Evolutionary conservation across 2,888 invertebrate genomes (phyloP).

Genomic region (Mesorhabditis belari): DNA sequence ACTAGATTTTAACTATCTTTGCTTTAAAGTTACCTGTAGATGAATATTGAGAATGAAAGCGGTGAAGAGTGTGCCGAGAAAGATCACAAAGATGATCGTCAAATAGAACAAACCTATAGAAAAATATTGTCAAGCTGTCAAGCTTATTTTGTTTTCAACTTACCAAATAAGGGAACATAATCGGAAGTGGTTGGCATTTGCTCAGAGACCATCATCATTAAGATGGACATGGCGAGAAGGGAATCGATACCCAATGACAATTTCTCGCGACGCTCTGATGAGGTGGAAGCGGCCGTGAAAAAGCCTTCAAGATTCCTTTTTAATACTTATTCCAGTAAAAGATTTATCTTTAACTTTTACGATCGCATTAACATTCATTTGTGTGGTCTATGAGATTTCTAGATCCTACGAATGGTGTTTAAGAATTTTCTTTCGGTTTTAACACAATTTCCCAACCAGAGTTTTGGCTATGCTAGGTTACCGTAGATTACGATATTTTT

Average conservation of each 20-base stretch:
- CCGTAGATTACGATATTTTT: too few relatives aligned
- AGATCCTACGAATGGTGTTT: too few relatives aligned
- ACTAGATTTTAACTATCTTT: too few relatives aligned
- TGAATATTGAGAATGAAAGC: conserved; percentile 51
- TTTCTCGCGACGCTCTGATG: conserved; percentile 52
- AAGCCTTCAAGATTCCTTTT: conserved; percentile 49
- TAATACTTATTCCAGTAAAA: background rate
- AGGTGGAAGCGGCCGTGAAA: conserved; percentile 56
- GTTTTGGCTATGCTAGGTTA: too few relatives aligned
- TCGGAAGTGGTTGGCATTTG: conserved; percentile 57
- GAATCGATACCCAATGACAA: conserved; percentile 51
- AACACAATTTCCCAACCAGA: too few relatives aligned
- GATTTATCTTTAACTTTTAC: too few relatives aligned
- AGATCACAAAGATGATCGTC: conserved; percentile 50
- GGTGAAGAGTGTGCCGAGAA: conserved; percentile 51
- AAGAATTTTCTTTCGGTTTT: too few relatives aligned
- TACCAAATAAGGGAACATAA: conserved; percentile 48
- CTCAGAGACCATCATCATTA: conserved; percentile 58
- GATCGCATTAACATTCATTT: too few relatives aligned
- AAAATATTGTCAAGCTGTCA: background rate
- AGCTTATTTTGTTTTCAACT: background rate
- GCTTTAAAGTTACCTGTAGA: conserved; percentile 31
- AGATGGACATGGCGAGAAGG: conserved; percentile 56
- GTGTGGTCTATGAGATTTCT: too few relatives aligned
- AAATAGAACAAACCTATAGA: conserved; percentile 43